phyloP scores from a whole-genome alignment of 2,888 invertebrate species.

The Sussaba pulchella region DNA sequence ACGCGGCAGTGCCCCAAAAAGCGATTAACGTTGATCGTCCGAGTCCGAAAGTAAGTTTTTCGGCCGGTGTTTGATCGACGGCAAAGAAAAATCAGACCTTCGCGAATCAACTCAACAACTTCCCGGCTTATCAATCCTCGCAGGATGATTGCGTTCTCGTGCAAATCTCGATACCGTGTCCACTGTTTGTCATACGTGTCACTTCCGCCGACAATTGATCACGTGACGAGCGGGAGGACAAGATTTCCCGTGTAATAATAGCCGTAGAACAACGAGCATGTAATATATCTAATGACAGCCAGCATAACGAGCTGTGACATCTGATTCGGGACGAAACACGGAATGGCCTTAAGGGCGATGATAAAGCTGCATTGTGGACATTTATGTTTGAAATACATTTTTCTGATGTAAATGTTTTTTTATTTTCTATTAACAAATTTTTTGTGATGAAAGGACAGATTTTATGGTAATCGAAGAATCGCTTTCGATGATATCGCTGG shows the following conservation, averaged over 20 bases:
- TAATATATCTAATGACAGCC: no score
- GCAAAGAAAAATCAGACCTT: slow-evolving; percentile 10
- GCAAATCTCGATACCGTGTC: slow-evolving; percentile 10
- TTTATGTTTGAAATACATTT: no score
- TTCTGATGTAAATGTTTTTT: no score
- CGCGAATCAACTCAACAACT: slow-evolving; percentile 25
- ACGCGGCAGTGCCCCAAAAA: background rate
- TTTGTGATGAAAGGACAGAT: no score
- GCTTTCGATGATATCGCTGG: no score
- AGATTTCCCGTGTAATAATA: background rate
- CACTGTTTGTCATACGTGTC: slow-evolving; percentile 29
- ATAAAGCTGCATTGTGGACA: no score
- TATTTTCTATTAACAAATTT: no score
- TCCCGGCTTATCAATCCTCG: background rate
- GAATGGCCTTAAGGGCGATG: no score
- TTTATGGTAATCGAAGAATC: no score
- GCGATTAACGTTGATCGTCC: background rate
- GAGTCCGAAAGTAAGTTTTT: slow-evolving; percentile 42
- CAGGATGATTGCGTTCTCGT: background rate
- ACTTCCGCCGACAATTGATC: slow-evolving; percentile 47
- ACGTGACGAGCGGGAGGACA: slow-evolving; percentile 29
- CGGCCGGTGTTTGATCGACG: background rate
- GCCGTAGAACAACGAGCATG: no score
- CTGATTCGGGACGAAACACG: no score
- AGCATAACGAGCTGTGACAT: no score